A percentile compares a stretch with the other conserved stretches of the same genome.
phyloP scores from a whole-genome alignment of 2,888 invertebrate species.

The Scaptomyza caliginosa region DNA sequence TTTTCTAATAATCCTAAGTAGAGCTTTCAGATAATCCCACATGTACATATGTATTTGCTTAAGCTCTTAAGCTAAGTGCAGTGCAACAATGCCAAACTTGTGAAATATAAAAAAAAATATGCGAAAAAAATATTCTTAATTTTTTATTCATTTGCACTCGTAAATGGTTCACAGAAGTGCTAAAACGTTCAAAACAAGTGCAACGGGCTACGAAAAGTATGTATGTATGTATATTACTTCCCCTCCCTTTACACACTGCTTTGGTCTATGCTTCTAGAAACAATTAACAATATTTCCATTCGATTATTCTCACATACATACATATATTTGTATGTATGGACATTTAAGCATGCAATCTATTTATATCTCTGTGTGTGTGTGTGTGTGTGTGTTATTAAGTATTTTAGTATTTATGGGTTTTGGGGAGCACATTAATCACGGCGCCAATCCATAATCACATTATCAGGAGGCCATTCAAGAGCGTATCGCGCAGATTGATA shows the following conservation, averaged over 20 bases:
- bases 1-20: too few relatives aligned
- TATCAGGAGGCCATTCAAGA: constrained; percentile 41
- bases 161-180: constrained; percentile 5
- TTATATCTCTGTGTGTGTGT: neutral
- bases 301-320: constrained; percentile 1
- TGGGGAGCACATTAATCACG: constrained; percentile 6
- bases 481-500: constrained; percentile 30
- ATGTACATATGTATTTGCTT: neutral
- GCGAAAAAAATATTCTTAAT: neutral
- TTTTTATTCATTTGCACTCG: constrained; percentile 12
- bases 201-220: neutral
- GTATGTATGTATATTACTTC: neutral
- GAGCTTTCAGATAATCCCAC: too few relatives aligned
- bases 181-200: constrained; percentile 13
- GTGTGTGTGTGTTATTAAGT: neutral
- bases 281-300: neutral
- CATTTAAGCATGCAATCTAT: neutral
- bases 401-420: neutral
- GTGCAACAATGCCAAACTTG: constrained; percentile 1
- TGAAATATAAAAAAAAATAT: constrained; percentile 24
- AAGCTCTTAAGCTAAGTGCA: neutral
- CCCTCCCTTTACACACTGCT: neutral
- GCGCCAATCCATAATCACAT: constrained; percentile 34
- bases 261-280: too few relatives aligned
- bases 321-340: neutral